phyloP scores from a whole-genome alignment of 2,797 vertebrate genomes.

The Podarcis siculus region DNA sequence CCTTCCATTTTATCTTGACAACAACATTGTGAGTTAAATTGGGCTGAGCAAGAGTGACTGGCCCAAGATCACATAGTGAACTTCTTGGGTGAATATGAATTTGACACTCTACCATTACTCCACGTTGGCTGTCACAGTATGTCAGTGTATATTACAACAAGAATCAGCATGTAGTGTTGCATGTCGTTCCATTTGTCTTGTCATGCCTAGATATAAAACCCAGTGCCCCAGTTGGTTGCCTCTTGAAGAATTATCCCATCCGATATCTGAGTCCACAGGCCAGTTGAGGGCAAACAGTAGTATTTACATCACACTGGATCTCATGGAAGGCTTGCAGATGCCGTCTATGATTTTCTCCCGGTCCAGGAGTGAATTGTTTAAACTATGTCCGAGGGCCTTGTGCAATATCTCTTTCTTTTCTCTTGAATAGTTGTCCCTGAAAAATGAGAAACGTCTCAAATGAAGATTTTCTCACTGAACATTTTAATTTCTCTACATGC shows the following conservation, averaged over 20 bases:
- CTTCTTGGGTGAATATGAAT: neutral
- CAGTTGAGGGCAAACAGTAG: neutral
- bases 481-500: slow-evolving; percentile 42
- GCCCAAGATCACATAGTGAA: neutral
- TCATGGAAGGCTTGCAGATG: neutral
- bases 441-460: slow-evolving; percentile 30
- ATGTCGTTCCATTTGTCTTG: neutral
- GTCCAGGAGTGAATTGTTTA: neutral
- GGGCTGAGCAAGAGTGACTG: too few species aligned
- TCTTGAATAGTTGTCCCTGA: neutral
- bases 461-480: slow-evolving; percentile 3
- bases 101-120: neutral
- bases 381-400: neutral
- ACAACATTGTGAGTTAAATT: neutral
- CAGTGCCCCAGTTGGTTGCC: neutral
- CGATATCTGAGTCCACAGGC: neutral
- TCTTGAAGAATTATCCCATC: neutral
- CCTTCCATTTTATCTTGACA: neutral
- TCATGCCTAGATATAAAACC: neutral
- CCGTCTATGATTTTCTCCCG: neutral
- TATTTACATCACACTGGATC: neutral
- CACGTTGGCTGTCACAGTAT: neutral
- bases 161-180: too few species aligned
- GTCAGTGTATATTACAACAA: too few species aligned
- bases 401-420: neutral